Evolutionary conservation across 2,113 vertebrate species (phyloP).

Genomic region (Pundamilia nyererei): DNA sequence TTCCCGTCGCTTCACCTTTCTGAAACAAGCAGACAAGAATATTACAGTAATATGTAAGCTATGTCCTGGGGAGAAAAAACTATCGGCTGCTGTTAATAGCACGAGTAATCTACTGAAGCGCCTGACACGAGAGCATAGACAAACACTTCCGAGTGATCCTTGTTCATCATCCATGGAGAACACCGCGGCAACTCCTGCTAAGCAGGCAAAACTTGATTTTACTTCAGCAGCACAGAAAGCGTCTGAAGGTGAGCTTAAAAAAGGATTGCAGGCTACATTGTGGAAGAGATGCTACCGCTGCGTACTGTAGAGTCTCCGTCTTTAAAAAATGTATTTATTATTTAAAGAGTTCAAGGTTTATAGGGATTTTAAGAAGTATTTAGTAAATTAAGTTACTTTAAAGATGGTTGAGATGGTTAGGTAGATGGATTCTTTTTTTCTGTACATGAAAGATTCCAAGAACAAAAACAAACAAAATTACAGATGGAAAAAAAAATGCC

Average conservation of each 20-base stretch:
- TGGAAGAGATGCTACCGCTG: not conserved
- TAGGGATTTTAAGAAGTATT: not conserved
- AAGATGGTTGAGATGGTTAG: not conserved
- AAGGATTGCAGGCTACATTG: fast-evolving
- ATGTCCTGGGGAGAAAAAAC: not conserved
- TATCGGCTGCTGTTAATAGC: not conserved
- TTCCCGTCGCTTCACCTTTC: not conserved
- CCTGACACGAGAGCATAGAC: not conserved
- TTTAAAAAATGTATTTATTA: not conserved
- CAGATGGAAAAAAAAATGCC: not conserved
- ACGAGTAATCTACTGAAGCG: not conserved
- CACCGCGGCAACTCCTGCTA: not conserved
- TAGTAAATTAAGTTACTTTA: not conserved
- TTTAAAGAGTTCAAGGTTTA: not conserved
- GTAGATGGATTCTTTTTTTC: not conserved
- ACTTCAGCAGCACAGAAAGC: not conserved
- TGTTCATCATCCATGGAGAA: not conserved
- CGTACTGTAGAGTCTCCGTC: not conserved
- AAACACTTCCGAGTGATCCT: not conserved
- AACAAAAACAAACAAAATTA: not conserved
- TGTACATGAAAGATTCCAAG: not conserved
- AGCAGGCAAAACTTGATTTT: not conserved
- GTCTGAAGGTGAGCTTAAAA: not conserved
- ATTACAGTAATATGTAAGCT: not conserved
- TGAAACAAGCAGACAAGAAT: not conserved